phyloP scores from a whole-genome alignment of 2,888 invertebrate species.

The Ectemnius lituratus region DNA sequence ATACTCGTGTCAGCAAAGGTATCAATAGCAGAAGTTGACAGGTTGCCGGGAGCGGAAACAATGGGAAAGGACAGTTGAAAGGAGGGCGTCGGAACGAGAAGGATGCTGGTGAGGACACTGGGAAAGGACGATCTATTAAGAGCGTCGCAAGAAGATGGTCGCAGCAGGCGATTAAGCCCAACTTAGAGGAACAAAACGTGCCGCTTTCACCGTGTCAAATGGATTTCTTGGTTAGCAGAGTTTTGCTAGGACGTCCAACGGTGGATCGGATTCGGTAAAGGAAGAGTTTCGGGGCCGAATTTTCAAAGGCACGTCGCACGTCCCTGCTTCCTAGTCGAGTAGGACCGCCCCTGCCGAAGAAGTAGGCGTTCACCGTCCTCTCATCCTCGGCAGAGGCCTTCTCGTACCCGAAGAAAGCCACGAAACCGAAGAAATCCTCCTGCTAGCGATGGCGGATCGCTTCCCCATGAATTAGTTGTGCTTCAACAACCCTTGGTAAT shows the following conservation, averaged over 20 bases:
- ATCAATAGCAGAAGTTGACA: too few species aligned
- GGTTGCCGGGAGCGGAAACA: too few species aligned
- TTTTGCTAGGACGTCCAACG: conserved; percentile 15
- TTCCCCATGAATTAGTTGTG: background rate
- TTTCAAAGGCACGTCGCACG: conserved; percentile 57
- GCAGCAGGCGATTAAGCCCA: conserved; percentile 11
- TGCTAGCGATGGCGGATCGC: conserved; percentile 66
- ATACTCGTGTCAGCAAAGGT: too few species aligned
- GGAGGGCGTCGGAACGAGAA: too few species aligned
- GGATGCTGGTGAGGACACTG: too few species aligned
- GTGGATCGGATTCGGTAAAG: background rate
- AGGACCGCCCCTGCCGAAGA: conserved; percentile 72
- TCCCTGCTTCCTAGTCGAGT: conserved; percentile 70
- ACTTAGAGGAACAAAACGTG: conserved; percentile 5
- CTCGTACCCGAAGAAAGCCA: conserved; percentile 65
- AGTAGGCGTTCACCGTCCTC: conserved; percentile 69
- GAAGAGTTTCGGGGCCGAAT: conserved; percentile 22
- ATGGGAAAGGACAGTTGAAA: too few species aligned
- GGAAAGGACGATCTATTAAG: too few species aligned
- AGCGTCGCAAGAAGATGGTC: too few species aligned
- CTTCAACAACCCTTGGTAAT: too few species aligned
- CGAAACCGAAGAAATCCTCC: conserved; percentile 58
- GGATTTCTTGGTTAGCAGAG: conserved; percentile 11
- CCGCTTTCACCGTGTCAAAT: conserved; percentile 30
- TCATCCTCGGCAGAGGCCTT: conserved; percentile 55